phyloP scores from a whole-genome alignment of 2,113 vertebrate genomes.

The Spizaetus ornatus region DNA sequence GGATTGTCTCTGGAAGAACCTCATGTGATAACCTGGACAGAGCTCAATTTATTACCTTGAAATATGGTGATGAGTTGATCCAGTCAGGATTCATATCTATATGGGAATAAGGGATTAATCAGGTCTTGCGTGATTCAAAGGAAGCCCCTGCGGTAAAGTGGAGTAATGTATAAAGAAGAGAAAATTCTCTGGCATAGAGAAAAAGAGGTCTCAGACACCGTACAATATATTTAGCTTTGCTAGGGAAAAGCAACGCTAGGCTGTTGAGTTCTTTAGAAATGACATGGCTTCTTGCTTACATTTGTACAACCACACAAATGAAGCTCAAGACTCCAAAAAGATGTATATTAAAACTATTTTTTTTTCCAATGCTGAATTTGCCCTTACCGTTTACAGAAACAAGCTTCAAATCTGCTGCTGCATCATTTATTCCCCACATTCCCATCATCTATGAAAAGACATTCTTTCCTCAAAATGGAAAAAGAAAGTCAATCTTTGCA shows the following conservation, averaged over 20 bases:
- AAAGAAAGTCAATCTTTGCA: neutral
- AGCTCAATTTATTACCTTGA: neutral
- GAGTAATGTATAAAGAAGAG: neutral
- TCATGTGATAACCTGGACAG: fast-evolving
- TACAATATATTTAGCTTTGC: neutral
- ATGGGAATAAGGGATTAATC: neutral
- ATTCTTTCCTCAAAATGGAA: neutral
- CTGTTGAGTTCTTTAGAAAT: neutral
- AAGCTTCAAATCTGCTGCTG: neutral
- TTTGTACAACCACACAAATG: neutral
- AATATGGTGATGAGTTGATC: neutral
- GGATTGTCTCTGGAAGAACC: neutral
- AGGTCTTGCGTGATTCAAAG: neutral
- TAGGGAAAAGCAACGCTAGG: neutral
- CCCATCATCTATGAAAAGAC: neutral
- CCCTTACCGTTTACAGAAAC: neutral
- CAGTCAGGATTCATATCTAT: neutral
- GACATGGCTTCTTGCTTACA: neutral
- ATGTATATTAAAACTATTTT: neutral
- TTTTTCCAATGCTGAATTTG: neutral
- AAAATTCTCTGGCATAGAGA: neutral
- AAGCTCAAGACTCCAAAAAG: neutral
- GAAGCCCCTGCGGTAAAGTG: neutral
- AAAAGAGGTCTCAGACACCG: neutral
- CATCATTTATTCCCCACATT: neutral